Base-by-base conservation (phyloP, 1,140 invertebrate species). In the Sminthurinus signatus region DNA sequence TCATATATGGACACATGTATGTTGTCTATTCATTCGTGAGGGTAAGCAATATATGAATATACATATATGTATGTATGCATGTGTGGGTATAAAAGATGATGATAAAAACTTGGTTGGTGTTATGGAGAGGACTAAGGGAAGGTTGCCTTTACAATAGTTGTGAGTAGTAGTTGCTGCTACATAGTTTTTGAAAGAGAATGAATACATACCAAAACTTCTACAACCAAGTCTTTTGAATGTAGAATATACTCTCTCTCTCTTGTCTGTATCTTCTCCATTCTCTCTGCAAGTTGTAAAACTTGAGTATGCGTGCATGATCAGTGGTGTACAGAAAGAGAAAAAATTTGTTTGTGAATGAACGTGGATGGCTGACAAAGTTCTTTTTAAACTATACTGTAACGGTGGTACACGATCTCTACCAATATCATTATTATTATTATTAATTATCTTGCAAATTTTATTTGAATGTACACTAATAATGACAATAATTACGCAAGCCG, bases 321-420 rank as follows among this genome's bases (percentile, higher is more conserved):
- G 63, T 65, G 48, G 63, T 31, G 51, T 44, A 60, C 56, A 55
- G 63, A 65, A 60, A 65, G 63, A 55, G 63, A 65, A 60, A 65
- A 59, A 65, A 65, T 52, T 58, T 46, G 56, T 65, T 59, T 62
- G 61, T 62, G 61, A 62, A 62, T 62, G 61, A 62, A 62, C 61
- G 50, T 52, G 27, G 46, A 48, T 39, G 28, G 50, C 50, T 52
- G 50, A 52, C 50, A 25, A 52, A 52, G 50, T 52, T 52, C 28
- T 25, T 48, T 52, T 52, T 52, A 19, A 48, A 52, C 14, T 23
- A 27, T 28, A 25, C 50, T 27, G 50, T 52, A 52, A 52, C 50
- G 23, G 21, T 25, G 50, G 50, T 52, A 28, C 50, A 15, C 50
- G 50, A 27, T 52, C 44, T 46, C 10, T 46, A 5, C 44, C 44